These are phyloP conservation scores for Alectura lathami DNA, from an alignment of 2,113 vertebrate genomes.

Conservation along the genomic window DNA sequence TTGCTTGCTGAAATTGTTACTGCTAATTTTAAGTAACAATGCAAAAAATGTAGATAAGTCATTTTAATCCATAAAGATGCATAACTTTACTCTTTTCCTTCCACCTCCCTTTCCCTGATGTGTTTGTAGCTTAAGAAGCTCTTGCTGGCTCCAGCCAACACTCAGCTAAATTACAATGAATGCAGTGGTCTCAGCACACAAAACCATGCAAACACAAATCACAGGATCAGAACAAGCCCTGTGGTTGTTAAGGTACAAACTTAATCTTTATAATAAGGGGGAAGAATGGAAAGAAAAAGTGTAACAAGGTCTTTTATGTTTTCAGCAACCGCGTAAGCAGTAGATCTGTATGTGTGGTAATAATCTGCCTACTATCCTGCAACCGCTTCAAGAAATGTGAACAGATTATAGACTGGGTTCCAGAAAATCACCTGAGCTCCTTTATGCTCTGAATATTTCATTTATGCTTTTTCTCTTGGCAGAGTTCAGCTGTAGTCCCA, in stretches of 20 bases:
- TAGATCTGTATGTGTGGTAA: not conserved
- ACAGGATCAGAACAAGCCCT: constrained; percentile 95
- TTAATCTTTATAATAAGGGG: constrained; percentile 55
- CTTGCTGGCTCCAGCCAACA: constrained; percentile 97
- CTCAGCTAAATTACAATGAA: constrained; percentile 99
- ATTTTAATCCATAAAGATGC: constrained; percentile 18
- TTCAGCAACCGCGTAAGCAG: not conserved
- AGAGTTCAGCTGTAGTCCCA: not conserved
- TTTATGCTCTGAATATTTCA: constrained; percentile 51
- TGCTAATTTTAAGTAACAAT: constrained; percentile 36
- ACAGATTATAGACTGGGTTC: not conserved
- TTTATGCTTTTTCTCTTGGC: constrained; percentile 15
- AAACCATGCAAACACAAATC: constrained; percentile 94
- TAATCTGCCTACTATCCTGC: not conserved
- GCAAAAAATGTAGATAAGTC: constrained; percentile 5
- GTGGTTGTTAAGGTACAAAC: constrained; percentile 93
- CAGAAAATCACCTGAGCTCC: not conserved
- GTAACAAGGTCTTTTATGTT: not conserved
- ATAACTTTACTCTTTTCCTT: constrained; percentile 56
- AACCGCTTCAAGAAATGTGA: not conserved
- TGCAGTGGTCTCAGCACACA: constrained; percentile 95
- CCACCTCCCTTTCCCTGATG: constrained; percentile 39
- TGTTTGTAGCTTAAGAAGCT: constrained; percentile 96
- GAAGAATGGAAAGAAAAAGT: not conserved
- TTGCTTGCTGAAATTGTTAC: constrained; percentile 5